Evolutionary conservation across 2,113 vertebrate genomes (phyloP).

Genomic region (Pseudolaguvia tuberculata): DNA sequence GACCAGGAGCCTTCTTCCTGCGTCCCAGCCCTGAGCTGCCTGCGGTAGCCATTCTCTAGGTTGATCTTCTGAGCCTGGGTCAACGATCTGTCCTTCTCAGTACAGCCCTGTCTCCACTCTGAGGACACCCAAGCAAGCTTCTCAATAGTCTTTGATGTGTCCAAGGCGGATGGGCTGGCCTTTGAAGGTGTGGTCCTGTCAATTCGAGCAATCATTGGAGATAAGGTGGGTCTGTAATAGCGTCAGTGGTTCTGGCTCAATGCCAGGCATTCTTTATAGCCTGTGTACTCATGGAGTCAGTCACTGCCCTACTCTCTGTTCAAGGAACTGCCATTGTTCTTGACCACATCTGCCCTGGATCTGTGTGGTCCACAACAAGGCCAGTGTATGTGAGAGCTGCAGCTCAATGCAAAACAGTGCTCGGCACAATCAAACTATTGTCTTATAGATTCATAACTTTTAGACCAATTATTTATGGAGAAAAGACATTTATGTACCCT

Average conservation of each 20-base stretch:
- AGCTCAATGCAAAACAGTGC: constrained; percentile 73
- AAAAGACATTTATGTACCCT: constrained; percentile 38
- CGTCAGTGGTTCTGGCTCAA: constrained; percentile 77
- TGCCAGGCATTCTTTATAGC: constrained; percentile 86
- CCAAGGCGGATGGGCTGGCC: constrained; percentile 77
- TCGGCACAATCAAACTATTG: constrained; percentile 75
- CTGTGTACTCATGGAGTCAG: constrained; percentile 87
- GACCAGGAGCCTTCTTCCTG: constrained; percentile 80
- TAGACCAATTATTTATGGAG: constrained; percentile 53
- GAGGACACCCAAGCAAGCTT: constrained; percentile 68
- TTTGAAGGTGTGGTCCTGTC: constrained; percentile 92
- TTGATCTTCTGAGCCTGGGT: constrained; percentile 56
- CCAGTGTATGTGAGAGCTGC: constrained; percentile 80
- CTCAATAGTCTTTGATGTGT: constrained; percentile 77
- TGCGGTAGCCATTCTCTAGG: constrained; percentile 84
- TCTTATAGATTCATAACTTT: constrained; percentile 51
- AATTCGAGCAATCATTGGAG: constrained; percentile 82
- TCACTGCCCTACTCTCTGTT: constrained; percentile 84
- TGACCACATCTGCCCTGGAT: constrained; percentile 79
- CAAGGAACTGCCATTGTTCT: constrained; percentile 85
- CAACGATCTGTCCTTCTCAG: constrained; percentile 77
- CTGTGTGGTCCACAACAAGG: constrained; percentile 80
- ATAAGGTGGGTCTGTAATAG: constrained; percentile 75
- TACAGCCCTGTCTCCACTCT: constrained; percentile 70
- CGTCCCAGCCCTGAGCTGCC: constrained; percentile 80